Conservation (phyloP, 2,888 invertebrate genomes). For the Nymphalis urticae region DNA sequence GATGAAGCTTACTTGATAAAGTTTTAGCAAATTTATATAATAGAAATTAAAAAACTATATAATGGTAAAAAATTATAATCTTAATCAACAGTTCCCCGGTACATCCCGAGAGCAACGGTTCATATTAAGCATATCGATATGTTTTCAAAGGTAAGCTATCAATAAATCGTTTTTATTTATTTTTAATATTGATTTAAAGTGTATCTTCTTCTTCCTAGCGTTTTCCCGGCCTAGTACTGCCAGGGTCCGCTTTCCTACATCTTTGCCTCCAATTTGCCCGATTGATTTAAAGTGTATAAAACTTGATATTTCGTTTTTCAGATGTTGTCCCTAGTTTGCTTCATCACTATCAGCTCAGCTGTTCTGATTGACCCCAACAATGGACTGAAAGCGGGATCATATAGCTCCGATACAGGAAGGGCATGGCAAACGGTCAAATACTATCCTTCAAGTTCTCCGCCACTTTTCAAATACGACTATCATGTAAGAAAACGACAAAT, state of each 20-base stretch:
- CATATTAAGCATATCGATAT: constrained; percentile 60
- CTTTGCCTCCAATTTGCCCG: no score
- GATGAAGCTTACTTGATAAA: constrained; percentile 50
- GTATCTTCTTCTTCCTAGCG: no score
- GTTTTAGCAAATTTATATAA: constrained; percentile 72
- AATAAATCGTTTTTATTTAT: constrained; percentile 9
- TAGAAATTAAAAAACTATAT: constrained; percentile 74
- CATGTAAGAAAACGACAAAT: constrained; percentile 53
- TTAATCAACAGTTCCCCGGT: constrained; percentile 70
- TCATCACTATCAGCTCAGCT: constrained; percentile 54
- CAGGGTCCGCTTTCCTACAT: no score
- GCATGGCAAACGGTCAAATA: constrained; percentile 66
- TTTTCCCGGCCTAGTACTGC: no score
- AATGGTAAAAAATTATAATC: constrained; percentile 61
- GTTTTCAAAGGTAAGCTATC: constrained; percentile 57
- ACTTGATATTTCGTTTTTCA: constrained; percentile 46
- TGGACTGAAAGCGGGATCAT: constrained; percentile 40
- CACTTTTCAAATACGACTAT: constrained; percentile 55
- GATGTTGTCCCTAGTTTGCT: constrained; percentile 58
- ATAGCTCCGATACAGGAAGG: constrained; percentile 41
- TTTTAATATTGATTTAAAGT: background rate
- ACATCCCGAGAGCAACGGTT: constrained; percentile 65
- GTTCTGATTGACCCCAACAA: constrained; percentile 57
- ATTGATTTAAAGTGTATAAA: background rate
- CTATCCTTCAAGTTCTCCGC: constrained; percentile 57